Evolutionary conservation across 2,888 invertebrate genomes (phyloP), one percentile per base, ranked within the genome.

Genomic region (Pyrocoelia pectoralis): DNA sequence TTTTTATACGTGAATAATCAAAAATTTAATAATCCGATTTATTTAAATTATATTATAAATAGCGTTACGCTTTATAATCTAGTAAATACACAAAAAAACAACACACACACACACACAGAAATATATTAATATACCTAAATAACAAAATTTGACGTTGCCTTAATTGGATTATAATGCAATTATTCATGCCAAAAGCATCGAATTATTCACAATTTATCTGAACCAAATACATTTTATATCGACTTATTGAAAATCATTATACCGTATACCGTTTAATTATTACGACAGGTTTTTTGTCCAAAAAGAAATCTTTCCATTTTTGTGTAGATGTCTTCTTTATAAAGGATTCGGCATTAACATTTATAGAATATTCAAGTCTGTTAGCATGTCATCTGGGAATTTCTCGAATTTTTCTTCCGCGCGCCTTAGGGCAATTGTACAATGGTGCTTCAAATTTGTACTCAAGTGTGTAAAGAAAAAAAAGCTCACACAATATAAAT

Each of bases 1-100:
- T 46, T 46, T 46, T 46, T 46, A 46, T 46, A 46, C 46, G 46
- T 46, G 46, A 46, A 46, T 46, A 46, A 46, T 18, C 18, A 46
- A 46, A 15, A 9, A n/a, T 46, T 18, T 15, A 17, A 46, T 46
- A 46, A 46, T 46, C 18, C 10, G 46, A 46, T 46, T 46, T 46
- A 46, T 15, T 46, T 9, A 46, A 46, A 46, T 17, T 17, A 46
- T 46, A 15, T 33, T 33, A 33, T 33, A n/a, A 33, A n/a, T 33
- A n/a, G n/a, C 33, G 8, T 10, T 33, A 33, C 33, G 33, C 33
- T 33, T 33, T 33, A 33, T 33, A 33, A 33, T 33, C 33, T 33
- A 33, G 8, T n/a, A 8, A 33, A 33, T 24, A 24, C 8, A 8
- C 2, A 33, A 33, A 33, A 33, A 8, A n/a, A 4, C 9, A 33